Conservation (phyloP, 2,113 vertebrate species). For the human (Homo sapiens) region DNA sequence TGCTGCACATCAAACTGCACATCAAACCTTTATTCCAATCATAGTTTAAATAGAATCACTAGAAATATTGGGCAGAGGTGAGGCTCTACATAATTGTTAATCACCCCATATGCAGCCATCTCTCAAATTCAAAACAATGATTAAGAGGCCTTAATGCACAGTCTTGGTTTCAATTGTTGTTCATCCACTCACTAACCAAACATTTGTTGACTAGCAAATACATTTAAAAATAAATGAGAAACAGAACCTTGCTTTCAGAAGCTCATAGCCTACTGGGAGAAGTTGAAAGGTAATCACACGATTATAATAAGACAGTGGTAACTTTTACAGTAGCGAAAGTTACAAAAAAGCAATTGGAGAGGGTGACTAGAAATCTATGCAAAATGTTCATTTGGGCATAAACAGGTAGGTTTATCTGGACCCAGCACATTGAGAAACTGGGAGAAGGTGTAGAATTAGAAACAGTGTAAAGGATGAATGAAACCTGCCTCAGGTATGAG, state of each 20-base stretch:
- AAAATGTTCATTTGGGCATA: background rate
- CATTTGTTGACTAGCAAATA: background rate
- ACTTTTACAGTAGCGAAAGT: background rate
- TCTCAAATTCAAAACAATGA: background rate
- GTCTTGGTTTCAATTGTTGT: background rate
- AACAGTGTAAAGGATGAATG: background rate
- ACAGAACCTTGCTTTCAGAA: background rate
- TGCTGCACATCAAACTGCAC: background rate
- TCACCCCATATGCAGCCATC: background rate
- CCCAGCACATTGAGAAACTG: background rate
- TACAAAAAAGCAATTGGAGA: background rate
- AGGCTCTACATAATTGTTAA: background rate
- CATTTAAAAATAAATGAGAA: background rate
- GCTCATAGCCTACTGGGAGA: background rate
- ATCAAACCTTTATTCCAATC: background rate
- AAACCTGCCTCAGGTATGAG: background rate
- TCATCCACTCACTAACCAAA: background rate
- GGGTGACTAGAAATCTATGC: background rate
- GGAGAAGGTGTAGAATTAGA: background rate
- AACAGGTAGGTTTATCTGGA: background rate
- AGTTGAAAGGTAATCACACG: background rate
- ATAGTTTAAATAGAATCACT: background rate
- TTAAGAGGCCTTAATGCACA: background rate
- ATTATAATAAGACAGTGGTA: background rate
- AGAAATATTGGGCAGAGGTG: background rate